A percentile compares a stretch with the other conserved stretches of the same genome.
These are phyloP conservation scores for Bombus ignitus DNA, from an alignment of 1,140 invertebrate species.

Conservation along the genomic window DNA sequence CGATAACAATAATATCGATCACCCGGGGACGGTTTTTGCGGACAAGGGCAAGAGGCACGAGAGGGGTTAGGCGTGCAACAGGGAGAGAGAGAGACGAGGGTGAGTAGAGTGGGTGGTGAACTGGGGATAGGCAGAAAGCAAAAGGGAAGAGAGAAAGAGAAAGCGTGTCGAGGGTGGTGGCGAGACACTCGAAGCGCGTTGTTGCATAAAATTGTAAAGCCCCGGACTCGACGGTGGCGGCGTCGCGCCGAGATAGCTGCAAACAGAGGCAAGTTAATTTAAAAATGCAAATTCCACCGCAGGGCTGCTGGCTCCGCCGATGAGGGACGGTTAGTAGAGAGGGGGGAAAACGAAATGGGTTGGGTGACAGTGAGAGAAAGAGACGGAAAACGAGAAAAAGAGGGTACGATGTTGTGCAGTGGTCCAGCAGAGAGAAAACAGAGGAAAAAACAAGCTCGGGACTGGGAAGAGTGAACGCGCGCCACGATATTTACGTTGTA, in stretches of 20 bases:
- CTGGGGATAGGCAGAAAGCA: background rate
- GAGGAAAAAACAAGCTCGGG: too few relatives aligned
- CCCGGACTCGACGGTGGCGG: conserved; percentile 60
- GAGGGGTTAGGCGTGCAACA: background rate
- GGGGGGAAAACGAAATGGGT: conserved; percentile 15
- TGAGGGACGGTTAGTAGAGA: conserved; percentile 15
- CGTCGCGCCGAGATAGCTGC: conserved; percentile 79
- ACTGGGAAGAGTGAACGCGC: conserved; percentile 5
- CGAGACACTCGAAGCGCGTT: conserved; percentile 66
- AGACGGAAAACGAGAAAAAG: conserved; percentile 37
- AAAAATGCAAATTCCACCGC: conserved; percentile 82
- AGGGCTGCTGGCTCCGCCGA: conserved; percentile 42
- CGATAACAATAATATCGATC: conserved; percentile 60
- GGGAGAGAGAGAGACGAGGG: too few relatives aligned
- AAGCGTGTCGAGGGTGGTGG: conserved; percentile 7
- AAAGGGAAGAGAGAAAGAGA: background rate
- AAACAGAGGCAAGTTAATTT: conserved; percentile 83
- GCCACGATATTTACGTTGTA: conserved; percentile 65
- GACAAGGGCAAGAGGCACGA: conserved; percentile 8
- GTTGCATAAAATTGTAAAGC: conserved; percentile 82
- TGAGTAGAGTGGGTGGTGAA: conserved; percentile 1
- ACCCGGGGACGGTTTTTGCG: conserved; percentile 29
- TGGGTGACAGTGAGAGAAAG: background rate
- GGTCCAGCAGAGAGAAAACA: background rate
- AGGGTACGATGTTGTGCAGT: too few relatives aligned